These are phyloP conservation scores for Abscondita cerata DNA, from an alignment of 2,888 invertebrate species.

Conservation along the genomic window DNA sequence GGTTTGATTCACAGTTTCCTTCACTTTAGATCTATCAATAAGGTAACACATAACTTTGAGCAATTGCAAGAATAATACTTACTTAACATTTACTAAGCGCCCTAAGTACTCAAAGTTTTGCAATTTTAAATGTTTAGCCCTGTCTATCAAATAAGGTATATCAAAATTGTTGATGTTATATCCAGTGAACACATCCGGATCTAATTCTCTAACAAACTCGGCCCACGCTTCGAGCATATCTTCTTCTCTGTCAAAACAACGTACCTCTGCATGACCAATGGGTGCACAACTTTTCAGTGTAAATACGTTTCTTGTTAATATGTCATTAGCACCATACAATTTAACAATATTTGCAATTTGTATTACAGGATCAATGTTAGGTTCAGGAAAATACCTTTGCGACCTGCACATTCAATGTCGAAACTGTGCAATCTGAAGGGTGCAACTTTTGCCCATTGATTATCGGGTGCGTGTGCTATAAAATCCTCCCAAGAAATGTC, in stretches of 20 bases:
- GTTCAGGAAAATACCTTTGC: slow-evolving; percentile 96
- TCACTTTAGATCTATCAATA: slow-evolving; percentile 73
- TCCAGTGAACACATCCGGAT: slow-evolving; percentile 98
- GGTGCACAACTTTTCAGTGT: slow-evolving; percentile 95
- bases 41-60: background rate
- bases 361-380: slow-evolving; percentile 96
- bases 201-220: slow-evolving; percentile 90
- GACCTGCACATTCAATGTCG: slow-evolving; percentile 99
- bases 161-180: slow-evolving; percentile 99
- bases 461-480: slow-evolving; percentile 91
- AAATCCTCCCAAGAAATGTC: slow-evolving; percentile 90
- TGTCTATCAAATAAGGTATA: slow-evolving; percentile 92
- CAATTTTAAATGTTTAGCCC: slow-evolving; percentile 89
- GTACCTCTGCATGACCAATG: slow-evolving; percentile 70
- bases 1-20: slow-evolving; percentile 88
- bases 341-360: slow-evolving; percentile 99
- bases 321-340: slow-evolving; percentile 86
- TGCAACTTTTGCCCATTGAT: slow-evolving; percentile 96
- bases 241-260: slow-evolving; percentile 82
- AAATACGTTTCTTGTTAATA: slow-evolving; percentile 93
- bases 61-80: slow-evolving; percentile 34
- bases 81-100: slow-evolving; percentile 77
- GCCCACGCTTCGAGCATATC: slow-evolving; percentile 87
- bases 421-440: slow-evolving; percentile 96
- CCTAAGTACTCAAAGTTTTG: slow-evolving; percentile 84